Evolutionary conservation across 2,888 invertebrate genomes (phyloP).

Genomic region (Leptinotarsa tumamoca): DNA sequence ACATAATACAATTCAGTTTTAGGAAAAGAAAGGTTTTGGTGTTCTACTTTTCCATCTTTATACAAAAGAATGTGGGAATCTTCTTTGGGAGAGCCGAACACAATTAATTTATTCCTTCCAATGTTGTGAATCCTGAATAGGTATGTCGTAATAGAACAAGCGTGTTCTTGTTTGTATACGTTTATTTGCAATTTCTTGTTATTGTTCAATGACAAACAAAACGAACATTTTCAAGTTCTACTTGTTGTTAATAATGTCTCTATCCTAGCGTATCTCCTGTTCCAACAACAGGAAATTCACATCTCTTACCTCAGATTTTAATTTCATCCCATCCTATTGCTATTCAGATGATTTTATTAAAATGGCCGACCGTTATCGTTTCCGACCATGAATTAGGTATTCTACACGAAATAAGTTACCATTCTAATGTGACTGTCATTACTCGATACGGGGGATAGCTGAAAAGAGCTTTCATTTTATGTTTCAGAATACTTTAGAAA

Average conservation of each 20-base stretch:
- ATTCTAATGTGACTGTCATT: slow-evolving; percentile 30
- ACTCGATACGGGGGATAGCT: slow-evolving; percentile 30
- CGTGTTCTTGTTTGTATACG: slow-evolving; percentile 39
- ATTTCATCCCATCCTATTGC: slow-evolving; percentile 41
- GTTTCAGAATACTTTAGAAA: no score
- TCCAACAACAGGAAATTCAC: slow-evolving; percentile 61
- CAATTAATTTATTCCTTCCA: slow-evolving; percentile 12
- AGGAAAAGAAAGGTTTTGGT: no score
- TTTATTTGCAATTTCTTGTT: slow-evolving; percentile 56
- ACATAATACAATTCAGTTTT: no score
- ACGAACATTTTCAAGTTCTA: slow-evolving; percentile 55
- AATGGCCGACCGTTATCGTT: slow-evolving; percentile 35
- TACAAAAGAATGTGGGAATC: no score
- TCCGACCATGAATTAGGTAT: slow-evolving; percentile 41
- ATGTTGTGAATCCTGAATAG: background rate
- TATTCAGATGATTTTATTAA: slow-evolving; percentile 37
- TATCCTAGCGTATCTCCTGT: slow-evolving; percentile 65
- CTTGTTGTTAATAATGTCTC: slow-evolving; percentile 62
- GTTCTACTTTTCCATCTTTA: no score
- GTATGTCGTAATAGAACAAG: slow-evolving; percentile 38
- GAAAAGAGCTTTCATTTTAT: background rate
- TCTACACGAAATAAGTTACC: slow-evolving; percentile 39
- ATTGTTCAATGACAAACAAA: slow-evolving; percentile 48
- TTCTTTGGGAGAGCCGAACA: background rate
- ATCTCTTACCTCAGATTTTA: slow-evolving; percentile 61